Evolutionary conservation across 2,797 vertebrate species (phyloP), one percentile per base, ranked within the genome.

Genomic region (Hozukius guyotensis): DNA sequence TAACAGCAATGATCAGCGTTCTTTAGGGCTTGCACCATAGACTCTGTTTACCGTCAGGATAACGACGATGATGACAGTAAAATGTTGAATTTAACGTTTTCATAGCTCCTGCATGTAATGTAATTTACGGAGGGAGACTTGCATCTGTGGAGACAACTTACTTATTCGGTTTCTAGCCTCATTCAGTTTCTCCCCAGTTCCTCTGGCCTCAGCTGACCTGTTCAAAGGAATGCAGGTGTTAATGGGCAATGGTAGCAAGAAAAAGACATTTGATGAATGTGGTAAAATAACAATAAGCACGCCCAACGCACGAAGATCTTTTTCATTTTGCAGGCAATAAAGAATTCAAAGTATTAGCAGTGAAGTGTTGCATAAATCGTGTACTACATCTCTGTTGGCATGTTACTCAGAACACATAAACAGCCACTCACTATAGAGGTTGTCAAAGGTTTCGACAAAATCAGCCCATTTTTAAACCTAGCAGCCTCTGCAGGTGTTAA

Each of bases 191-290:
- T 96, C 95, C 72, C 97, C 97, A 49, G 98, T 93, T 63, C 91
- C 84, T 90, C 96, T 98, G 85, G 98, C 97, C 94, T 99, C 97
- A 55, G 94, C 83, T 91, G 95, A 96, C 93, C 98, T 99, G 93
- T 70, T 73, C 60, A 89, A 66, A 94, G 88, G 3, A 74, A 76
- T 4, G 8, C 12, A 81, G 14, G 42, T 10, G 61, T 79, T 67
- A 69, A 72, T 22, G 3, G 18, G 61, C 32, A 46, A 60, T 46
- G 52, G 25, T 5, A 69, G 34, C 11, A 72, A 66, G 42, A 73
- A 76, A 57, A 31, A 12, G 5, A 29, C 4, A 65, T 4, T 18
- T 7, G 3, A 53, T 25, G 18, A 67, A 46, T 68, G 20, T 53
- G 9, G 13, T 29, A 62, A 74, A 29, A 13, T 18, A 60, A 31